phyloP scores from a whole-genome alignment of 2,888 invertebrate species.

The Polyommatus icarus region DNA sequence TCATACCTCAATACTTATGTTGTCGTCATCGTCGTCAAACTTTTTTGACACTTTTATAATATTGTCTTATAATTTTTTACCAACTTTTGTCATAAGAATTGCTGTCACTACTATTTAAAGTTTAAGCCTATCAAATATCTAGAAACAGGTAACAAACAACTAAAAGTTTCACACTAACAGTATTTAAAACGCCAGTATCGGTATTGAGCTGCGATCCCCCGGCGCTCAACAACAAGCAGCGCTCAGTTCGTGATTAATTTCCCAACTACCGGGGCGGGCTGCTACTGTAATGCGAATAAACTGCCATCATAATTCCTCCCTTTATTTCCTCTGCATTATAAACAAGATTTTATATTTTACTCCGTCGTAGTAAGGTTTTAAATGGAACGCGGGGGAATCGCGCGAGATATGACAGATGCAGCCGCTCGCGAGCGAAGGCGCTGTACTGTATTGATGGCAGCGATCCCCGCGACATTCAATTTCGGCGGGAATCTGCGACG shows the following conservation, averaged over 20 bases:
- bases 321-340: not conserved
- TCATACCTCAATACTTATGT: not conserved
- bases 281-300: not conserved
- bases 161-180: not conserved
- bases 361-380: not conserved
- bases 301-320: not conserved
- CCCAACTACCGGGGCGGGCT: not conserved
- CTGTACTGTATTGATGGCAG: slow-evolving; percentile 2
- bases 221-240: not conserved
- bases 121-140: not conserved
- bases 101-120: not conserved
- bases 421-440: not conserved
- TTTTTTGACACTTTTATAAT: too few species aligned
- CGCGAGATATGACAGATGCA: not conserved
- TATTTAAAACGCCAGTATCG: not conserved
- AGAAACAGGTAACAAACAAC: not conserved
- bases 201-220: not conserved
- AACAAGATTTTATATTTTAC: not conserved
- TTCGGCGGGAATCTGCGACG: not conserved
- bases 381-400: not conserved
- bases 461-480: slow-evolving; percentile 10
- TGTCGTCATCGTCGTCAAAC: too few species aligned
- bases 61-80: too few species aligned
- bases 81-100: not conserved
- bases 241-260: not conserved